phyloP scores from a whole-genome alignment of 2,797 vertebrate species.

The Scarus forsteni region DNA sequence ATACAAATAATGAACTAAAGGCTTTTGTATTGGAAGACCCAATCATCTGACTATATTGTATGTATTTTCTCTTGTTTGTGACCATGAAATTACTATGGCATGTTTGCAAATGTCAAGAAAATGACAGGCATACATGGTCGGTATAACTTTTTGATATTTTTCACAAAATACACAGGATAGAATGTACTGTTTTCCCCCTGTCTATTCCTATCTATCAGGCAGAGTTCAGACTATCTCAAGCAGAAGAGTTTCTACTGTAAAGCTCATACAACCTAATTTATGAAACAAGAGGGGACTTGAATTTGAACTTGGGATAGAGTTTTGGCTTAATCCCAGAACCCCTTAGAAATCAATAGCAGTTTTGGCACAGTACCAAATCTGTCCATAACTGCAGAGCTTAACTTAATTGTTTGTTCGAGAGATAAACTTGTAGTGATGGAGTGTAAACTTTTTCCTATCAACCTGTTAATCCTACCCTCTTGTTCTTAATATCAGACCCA shows the following conservation, averaged over 20 bases:
- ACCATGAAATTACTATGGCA: neutral
- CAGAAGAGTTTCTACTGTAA: slow-evolving; percentile 21
- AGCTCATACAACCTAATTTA: slow-evolving; percentile 31
- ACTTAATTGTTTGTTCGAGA: slow-evolving; percentile 7
- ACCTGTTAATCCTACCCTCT: neutral
- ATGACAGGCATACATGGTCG: no score
- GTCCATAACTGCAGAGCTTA: slow-evolving; percentile 3
- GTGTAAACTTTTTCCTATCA: slow-evolving; percentile 14
- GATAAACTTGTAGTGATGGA: neutral
- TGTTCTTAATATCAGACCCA: no score
- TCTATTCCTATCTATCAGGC: slow-evolving; percentile 5
- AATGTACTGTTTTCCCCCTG: neutral
- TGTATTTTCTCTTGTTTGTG: neutral
- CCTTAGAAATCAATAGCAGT: slow-evolving; percentile 42
- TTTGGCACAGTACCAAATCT: slow-evolving; percentile 43
- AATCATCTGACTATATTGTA: neutral
- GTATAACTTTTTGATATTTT: no score
- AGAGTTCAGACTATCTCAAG: slow-evolving; percentile 12
- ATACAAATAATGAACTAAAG: neutral
- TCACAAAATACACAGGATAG: no score
- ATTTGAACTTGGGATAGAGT: slow-evolving; percentile 27
- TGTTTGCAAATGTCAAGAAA: no score
- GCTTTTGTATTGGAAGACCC: slow-evolving; percentile 5
- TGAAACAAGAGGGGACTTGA: slow-evolving; percentile 32
- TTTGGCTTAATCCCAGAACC: slow-evolving; percentile 31